phyloP scores from a whole-genome alignment of 2,888 invertebrate species.

The Drosophila greeni region DNA sequence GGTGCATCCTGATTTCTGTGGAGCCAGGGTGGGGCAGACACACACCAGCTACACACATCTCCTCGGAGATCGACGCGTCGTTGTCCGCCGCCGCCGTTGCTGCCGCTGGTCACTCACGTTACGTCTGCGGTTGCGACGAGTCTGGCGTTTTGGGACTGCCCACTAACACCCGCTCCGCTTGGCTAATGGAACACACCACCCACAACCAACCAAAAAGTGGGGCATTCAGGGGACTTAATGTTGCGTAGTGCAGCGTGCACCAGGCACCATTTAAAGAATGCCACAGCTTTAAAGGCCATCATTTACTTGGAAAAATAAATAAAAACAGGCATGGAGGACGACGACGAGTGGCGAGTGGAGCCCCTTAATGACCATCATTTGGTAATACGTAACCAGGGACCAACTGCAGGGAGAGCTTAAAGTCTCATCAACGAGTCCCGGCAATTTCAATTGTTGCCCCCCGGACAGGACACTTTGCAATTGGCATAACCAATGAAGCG shows the following conservation, averaged over 20 bases:
- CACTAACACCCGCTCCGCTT: constrained; percentile 11
- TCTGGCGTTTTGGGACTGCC: constrained; percentile 13
- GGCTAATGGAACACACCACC: constrained; percentile 51
- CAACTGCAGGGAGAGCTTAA: constrained; percentile 25
- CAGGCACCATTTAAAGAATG: constrained; percentile 53
- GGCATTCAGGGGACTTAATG: constrained; percentile 66
- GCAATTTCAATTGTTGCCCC: constrained; percentile 38
- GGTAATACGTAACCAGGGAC: constrained; percentile 57
- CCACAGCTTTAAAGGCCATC: constrained; percentile 42
- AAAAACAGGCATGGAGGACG: neutral
- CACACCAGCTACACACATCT: constrained; percentile 6
- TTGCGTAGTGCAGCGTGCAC: constrained; percentile 47
- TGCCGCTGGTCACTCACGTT: constrained; percentile 49
- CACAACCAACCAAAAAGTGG: constrained; percentile 35
- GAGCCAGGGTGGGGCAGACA: neutral
- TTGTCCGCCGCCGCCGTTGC: constrained; percentile 10
- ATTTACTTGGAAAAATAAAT: constrained; percentile 2
- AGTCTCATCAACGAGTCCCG: constrained; percentile 38
- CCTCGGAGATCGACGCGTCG: constrained; percentile 20
- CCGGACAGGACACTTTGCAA: constrained; percentile 34
- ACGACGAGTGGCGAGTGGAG: too few species aligned
- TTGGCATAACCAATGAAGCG: constrained; percentile 42
- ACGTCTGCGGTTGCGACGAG: constrained; percentile 50
- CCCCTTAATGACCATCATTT: constrained; percentile 57
- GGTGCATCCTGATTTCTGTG: constrained; percentile 13